Conservation (phyloP, 2,113 vertebrate genomes). For the Phainopepla nitens region DNA sequence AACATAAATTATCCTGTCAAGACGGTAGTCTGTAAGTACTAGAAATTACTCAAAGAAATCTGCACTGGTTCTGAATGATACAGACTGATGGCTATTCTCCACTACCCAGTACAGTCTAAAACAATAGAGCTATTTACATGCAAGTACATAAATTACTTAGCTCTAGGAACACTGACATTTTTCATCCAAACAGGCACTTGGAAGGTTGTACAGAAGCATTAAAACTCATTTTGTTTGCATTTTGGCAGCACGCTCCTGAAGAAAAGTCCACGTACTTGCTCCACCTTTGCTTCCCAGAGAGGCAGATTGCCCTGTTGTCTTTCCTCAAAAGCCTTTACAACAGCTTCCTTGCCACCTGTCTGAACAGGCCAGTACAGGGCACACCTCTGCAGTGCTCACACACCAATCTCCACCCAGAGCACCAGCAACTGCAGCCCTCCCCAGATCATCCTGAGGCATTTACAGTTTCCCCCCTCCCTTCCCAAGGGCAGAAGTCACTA, state of each 20-base stretch:
- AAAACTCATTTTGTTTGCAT: background rate
- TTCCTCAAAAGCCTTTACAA: background rate
- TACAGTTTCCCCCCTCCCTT: background rate
- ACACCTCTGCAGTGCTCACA: background rate
- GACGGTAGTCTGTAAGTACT: background rate
- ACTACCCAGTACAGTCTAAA: background rate
- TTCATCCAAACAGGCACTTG: background rate
- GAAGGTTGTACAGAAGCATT: background rate
- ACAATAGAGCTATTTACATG: background rate
- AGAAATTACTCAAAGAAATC: background rate
- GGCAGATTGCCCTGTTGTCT: background rate
- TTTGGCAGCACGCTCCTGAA: background rate
- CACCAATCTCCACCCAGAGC: background rate
- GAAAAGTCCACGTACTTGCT: background rate
- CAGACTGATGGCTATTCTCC: background rate
- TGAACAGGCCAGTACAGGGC: background rate
- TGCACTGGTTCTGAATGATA: background rate
- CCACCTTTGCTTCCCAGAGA: background rate
- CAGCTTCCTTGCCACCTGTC: background rate
- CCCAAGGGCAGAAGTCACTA: background rate
- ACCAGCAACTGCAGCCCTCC: background rate
- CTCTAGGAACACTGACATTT: background rate
- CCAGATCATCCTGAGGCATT: background rate
- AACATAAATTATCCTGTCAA: background rate
- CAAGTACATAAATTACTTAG: background rate